phyloP scores from a whole-genome alignment of 35 echinoderm and acorn worm genomes.

The Eucidaris tribuloides region DNA sequence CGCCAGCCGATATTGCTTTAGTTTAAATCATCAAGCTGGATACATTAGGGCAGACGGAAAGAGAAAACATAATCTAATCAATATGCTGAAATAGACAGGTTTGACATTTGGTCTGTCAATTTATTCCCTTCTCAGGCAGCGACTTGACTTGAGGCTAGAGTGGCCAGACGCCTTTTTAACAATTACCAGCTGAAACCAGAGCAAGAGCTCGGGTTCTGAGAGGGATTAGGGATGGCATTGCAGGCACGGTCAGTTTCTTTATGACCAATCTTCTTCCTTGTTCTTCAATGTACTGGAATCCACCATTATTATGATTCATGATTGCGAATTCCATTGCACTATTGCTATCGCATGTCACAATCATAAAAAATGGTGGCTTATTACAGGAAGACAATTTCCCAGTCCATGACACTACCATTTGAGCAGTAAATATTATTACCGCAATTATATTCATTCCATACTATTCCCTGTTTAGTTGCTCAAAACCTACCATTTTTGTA shows the following conservation, averaged over 20 bases:
- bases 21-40: too few species aligned
- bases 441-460: not conserved
- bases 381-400: not conserved
- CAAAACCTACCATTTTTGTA: too few species aligned
- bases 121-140: slow-evolving; percentile 37
- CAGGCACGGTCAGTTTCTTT: slow-evolving; percentile 44
- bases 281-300: too few species aligned
- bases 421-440: not conserved
- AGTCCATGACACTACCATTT: not conserved
- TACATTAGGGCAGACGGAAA: too few species aligned
- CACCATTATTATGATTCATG: not conserved
- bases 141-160: slow-evolving; percentile 79
- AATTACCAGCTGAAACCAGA: slow-evolving; percentile 78
- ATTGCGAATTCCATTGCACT: not conserved
- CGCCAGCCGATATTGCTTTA: too few species aligned
- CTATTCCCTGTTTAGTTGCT: too few species aligned
- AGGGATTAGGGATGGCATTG: slow-evolving; percentile 68
- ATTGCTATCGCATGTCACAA: not conserved
- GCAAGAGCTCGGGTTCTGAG: slow-evolving; percentile 65
- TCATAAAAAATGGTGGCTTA: not conserved
- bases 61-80: not conserved
- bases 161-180: slow-evolving; percentile 81
- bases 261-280: not conserved
- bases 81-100: not conserved
- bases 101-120: not conserved